phyloP scores from a whole-genome alignment of 1,140 invertebrate species.

The Mylabris phalerata region DNA sequence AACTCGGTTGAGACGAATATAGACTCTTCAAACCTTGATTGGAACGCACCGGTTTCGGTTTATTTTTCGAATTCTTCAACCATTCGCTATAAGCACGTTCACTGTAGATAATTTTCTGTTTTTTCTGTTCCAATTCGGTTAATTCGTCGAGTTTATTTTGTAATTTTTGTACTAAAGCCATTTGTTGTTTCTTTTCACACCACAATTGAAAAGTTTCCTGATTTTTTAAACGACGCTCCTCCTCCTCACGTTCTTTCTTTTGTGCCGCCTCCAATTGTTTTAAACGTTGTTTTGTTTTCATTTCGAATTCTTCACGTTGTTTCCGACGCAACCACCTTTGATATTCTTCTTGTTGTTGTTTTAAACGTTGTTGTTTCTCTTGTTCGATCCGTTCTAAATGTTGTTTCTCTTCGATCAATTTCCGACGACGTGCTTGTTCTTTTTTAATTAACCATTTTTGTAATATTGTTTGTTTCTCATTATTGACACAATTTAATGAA shows the following conservation, averaged over 20 bases:
- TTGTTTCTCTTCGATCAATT: constrained; percentile 20
- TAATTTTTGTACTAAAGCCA: constrained; percentile 41
- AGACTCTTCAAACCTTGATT: constrained; percentile 49
- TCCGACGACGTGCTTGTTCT: constrained; percentile 24
- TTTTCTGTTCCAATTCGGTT: constrained; percentile 38
- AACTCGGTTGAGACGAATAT: no score
- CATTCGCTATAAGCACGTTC: constrained; percentile 48
- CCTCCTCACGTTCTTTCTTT: constrained; percentile 28
- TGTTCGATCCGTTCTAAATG: constrained; percentile 10
- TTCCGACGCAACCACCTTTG: constrained; percentile 34
- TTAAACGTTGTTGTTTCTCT: constrained; percentile 27
- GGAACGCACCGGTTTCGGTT: constrained; percentile 48
- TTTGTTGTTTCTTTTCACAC: constrained; percentile 47
- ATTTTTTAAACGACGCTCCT: constrained; percentile 41
- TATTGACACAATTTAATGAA: constrained; percentile 10
- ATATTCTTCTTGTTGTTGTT: constrained; percentile 34
- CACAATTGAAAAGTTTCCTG: constrained; percentile 35
- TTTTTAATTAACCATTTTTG: constrained; percentile 34
- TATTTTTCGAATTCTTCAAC: constrained; percentile 47
- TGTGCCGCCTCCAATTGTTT: constrained; percentile 23
- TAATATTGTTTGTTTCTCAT: constrained; percentile 22
- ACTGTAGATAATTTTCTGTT: constrained; percentile 41
- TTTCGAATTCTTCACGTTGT: constrained; percentile 29
- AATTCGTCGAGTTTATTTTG: constrained; percentile 42
- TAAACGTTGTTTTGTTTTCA: constrained; percentile 33